Evolutionary conservation across 2,888 invertebrate genomes (phyloP).

Genomic region (Cetonia aurata): DNA sequence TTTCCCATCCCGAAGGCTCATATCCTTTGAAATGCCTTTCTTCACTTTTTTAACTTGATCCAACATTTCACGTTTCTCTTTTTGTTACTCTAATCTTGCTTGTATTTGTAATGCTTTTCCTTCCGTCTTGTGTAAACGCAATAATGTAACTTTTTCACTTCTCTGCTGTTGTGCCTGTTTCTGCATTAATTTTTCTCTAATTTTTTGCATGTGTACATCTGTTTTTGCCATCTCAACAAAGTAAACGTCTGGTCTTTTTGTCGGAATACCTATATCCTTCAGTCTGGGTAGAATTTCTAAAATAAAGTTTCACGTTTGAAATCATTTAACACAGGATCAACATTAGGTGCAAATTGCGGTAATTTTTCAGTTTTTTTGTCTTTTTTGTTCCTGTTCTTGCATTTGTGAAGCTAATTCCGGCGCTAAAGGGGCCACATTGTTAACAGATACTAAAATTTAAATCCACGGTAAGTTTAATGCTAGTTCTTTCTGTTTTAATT

Average conservation of each 20-base stretch:
- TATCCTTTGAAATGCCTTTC: slow-evolving; percentile 83
- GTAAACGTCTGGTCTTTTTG: slow-evolving; percentile 93
- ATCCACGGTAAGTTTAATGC: slow-evolving; percentile 84
- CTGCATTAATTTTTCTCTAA: slow-evolving; percentile 84
- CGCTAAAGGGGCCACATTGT: slow-evolving; percentile 83
- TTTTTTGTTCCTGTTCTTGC: slow-evolving; percentile 80
- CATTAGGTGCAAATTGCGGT: slow-evolving; percentile 72
- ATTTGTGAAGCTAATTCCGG: slow-evolving; percentile 86
- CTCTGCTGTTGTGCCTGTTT: slow-evolving; percentile 88
- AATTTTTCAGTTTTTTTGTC: slow-evolving; percentile 79
- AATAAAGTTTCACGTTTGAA: slow-evolving; percentile 92
- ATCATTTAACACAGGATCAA: slow-evolving; percentile 89
- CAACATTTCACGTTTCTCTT: slow-evolving; percentile 91
- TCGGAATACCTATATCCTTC: slow-evolving; percentile 80
- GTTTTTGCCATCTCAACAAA: slow-evolving; percentile 99
- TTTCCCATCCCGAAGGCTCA: slow-evolving; percentile 82
- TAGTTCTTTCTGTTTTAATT: slow-evolving; percentile 79
- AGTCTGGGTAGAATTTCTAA: slow-evolving; percentile 83
- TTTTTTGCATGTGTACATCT: slow-evolving; percentile 97
- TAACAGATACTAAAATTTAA: slow-evolving; percentile 85
- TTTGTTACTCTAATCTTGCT: slow-evolving; percentile 84
- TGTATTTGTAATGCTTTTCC: slow-evolving; percentile 90
- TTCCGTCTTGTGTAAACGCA: slow-evolving; percentile 92
- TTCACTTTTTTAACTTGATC: slow-evolving; percentile 94
- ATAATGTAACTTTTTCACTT: slow-evolving; percentile 90